Conservation (phyloP, 2,797 vertebrate species). For the Brachyrhaphis roseni region DNA sequence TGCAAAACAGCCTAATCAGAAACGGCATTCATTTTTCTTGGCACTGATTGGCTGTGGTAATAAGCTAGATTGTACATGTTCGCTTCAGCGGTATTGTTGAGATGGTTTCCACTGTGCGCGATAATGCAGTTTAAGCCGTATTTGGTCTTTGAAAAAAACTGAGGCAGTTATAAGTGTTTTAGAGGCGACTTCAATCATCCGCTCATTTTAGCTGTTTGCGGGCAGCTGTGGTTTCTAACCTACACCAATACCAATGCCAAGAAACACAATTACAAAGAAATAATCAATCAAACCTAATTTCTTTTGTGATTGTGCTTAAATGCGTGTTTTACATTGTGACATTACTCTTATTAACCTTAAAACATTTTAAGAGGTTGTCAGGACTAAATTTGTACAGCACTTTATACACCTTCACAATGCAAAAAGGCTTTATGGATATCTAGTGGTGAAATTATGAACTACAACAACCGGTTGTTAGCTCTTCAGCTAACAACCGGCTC, state of each 20-base stretch:
- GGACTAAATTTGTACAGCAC: not conserved
- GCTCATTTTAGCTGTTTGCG: not conserved
- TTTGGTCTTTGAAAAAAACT: not conserved
- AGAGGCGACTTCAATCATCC: not conserved
- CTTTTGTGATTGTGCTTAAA: not conserved
- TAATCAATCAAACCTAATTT: not conserved
- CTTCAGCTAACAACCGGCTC: not conserved
- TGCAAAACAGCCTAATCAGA: not conserved
- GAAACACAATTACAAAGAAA: not conserved
- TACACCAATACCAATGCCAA: not conserved
- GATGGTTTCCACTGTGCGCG: not conserved
- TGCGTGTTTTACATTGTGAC: not conserved
- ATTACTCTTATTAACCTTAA: not conserved
- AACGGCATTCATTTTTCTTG: not conserved
- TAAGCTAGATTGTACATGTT: not conserved
- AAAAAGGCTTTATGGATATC: not conserved
- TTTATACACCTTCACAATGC: not conserved
- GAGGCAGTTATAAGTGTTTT: not conserved
- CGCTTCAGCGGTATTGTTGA: not conserved
- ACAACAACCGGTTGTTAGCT: not conserved
- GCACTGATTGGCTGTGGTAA: not conserved
- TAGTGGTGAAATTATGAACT: not conserved
- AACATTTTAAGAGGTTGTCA: not conserved
- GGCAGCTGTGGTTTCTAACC: not conserved
- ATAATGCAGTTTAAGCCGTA: not conserved